phyloP scores from a whole-genome alignment of 2,888 invertebrate genomes.

The Bhutanitis thaidina region DNA sequence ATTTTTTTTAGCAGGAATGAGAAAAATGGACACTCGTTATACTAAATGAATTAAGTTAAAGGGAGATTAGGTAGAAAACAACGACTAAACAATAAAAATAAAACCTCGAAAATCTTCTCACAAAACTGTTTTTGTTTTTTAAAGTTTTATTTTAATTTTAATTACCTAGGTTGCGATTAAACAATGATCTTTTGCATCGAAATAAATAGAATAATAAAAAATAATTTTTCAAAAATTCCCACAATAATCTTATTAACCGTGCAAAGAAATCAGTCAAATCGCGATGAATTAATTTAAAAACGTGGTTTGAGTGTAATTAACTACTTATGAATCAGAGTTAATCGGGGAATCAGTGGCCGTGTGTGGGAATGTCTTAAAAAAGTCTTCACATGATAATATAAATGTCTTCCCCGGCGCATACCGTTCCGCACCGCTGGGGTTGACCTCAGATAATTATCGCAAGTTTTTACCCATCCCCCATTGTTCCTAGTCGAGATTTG shows the following conservation, averaged over 20 bases:
- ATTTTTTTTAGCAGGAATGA: too few relatives aligned
- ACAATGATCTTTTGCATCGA: background rate
- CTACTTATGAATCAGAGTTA: conserved; percentile 71
- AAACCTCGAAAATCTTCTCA: too few relatives aligned
- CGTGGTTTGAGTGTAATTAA: conserved; percentile 66
- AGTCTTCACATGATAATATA: conserved; percentile 75
- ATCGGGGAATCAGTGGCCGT: conserved; percentile 69
- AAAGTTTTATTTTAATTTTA: too few relatives aligned
- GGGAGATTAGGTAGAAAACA: too few relatives aligned
- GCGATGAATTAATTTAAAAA: conserved; percentile 54
- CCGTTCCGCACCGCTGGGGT: conserved; percentile 64
- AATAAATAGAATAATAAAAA: conserved; percentile 11
- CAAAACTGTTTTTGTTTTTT: too few relatives aligned
- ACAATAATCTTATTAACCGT: conserved; percentile 37
- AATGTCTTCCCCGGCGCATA: conserved; percentile 66
- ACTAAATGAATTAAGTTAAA: too few relatives aligned
- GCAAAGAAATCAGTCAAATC: conserved; percentile 38
- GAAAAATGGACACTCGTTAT: too few relatives aligned
- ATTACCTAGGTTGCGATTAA: background rate
- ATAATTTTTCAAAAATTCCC: conserved; percentile 34
- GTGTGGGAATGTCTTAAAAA: conserved; percentile 77
- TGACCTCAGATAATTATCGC: conserved; percentile 75
- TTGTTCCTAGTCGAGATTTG: conserved; percentile 66
- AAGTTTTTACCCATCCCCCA: conserved; percentile 66
- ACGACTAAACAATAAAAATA: too few relatives aligned